These are phyloP conservation scores for Mustela nigripes DNA, from an alignment of 2,113 vertebrate species.

Conservation along the genomic window DNA sequence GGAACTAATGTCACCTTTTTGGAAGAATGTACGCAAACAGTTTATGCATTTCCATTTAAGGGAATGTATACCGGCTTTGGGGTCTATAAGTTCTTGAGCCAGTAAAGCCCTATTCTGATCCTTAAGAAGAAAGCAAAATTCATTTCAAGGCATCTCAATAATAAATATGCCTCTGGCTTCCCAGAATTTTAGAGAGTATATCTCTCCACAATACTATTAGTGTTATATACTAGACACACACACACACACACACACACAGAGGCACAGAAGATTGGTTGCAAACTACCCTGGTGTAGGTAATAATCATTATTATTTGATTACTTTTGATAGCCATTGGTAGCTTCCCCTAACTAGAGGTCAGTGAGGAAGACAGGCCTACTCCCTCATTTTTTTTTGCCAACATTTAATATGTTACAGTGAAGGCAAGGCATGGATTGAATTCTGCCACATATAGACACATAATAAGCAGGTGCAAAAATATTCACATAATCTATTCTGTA, in stretches of 20 bases:
- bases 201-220: background rate
- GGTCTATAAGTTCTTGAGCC: background rate
- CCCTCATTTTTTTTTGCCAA: background rate
- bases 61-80: background rate
- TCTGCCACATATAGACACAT: background rate
- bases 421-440: background rate
- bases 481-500: background rate
- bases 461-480: background rate
- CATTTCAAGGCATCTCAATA: background rate
- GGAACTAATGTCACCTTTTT: background rate
- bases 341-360: background rate
- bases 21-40: background rate
- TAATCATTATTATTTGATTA: slow-evolving; percentile 42
- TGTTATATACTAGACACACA: background rate
- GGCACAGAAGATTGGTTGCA: background rate
- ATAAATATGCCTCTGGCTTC: background rate
- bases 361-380: background rate
- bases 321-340: background rate
- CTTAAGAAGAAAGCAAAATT: slow-evolving; percentile 36
- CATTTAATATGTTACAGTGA: background rate
- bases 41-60: background rate
- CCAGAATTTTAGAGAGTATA: background rate
- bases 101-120: background rate
- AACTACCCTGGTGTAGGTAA: background rate
- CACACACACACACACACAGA: too few relatives aligned